Evolutionary conservation across 2,113 vertebrate species (phyloP).

Genomic region (Sterna hirundo): DNA sequence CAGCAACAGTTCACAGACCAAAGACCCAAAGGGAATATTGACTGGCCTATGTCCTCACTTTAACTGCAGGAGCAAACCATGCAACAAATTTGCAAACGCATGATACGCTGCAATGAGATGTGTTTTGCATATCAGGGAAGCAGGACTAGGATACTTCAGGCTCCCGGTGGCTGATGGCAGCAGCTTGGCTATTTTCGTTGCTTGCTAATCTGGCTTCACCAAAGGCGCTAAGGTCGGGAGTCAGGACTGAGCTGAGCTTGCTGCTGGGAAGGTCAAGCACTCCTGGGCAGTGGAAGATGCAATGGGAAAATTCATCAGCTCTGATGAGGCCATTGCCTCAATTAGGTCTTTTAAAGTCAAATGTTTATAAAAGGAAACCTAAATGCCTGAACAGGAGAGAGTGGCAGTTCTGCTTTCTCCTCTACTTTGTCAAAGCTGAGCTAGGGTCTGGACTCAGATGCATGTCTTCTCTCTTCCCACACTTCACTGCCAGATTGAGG

Average conservation of each 20-base stretch:
- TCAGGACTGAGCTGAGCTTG: background rate
- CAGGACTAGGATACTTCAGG: background rate
- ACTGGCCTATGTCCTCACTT: background rate
- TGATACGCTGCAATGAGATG: background rate
- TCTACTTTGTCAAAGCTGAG: background rate
- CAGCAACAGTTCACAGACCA: background rate
- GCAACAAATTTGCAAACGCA: background rate
- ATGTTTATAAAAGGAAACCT: background rate
- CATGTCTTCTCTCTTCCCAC: background rate
- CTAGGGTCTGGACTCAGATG: background rate
- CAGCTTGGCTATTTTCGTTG: background rate
- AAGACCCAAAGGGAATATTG: background rate
- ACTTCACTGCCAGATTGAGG: background rate
- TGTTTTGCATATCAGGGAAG: background rate
- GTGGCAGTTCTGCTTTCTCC: background rate
- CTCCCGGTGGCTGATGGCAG: background rate
- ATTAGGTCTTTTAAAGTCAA: background rate
- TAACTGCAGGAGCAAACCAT: background rate
- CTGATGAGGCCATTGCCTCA: background rate
- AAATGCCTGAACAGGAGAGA: background rate
- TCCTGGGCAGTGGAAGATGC: background rate
- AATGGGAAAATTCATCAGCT: background rate
- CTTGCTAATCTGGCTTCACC: background rate
- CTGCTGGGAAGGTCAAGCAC: background rate
- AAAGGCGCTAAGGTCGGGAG: background rate